Evolutionary conservation across 30 jellyfish, hydroid and myxozoan species (phyloP), one percentile per base, ranked within the genome.

Genomic region (Sanderia malayensis): DNA sequence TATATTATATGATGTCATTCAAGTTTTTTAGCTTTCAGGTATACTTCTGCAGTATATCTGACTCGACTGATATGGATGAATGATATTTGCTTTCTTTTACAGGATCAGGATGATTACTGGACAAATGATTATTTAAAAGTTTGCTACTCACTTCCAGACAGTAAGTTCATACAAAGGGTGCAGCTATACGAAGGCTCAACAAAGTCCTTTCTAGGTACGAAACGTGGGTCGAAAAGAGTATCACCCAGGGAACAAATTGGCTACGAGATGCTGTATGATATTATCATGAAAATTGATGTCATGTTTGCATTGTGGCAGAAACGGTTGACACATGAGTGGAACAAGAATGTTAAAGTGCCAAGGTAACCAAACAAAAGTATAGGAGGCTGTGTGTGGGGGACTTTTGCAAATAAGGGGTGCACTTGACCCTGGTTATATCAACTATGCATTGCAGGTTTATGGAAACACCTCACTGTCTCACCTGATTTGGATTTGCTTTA

Each of bases 41-140:
- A n/a, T n/a, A n/a, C n/a, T n/a, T n/a, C n/a, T n/a, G n/a, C n/a
- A n/a, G n/a, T n/a, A n/a, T n/a, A n/a, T n/a, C n/a, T n/a, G n/a
- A n/a, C n/a, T n/a, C n/a, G n/a, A n/a, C n/a, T n/a, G n/a, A n/a
- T n/a, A n/a, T n/a, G n/a, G n/a, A n/a, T n/a, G n/a, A n/a, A n/a
- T n/a, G n/a, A 37, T 37, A 6, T 13, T 37, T 37, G 52, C 13
- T 37, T 37, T 6, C 52, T 37, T 44, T 45, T 4, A 28, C 63
- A 78, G 89, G 89, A 78, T 17, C 82, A 66, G 32, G 89, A 78
- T 30, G 89, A 81, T 0, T 78, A 44, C 33, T 53, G 81, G 89
- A 19, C 24, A 8, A 37, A 32, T 17, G 52, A 78, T 44, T 78
- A 64, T 28, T 46, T 82, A 2, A 78, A 78, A 70, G 63, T 78